A percentile compares a stretch with the other conserved stretches of the same genome.
Conservation (phyloP, 1,140 invertebrate genomes). For the Brachystomella parvula region DNA sequence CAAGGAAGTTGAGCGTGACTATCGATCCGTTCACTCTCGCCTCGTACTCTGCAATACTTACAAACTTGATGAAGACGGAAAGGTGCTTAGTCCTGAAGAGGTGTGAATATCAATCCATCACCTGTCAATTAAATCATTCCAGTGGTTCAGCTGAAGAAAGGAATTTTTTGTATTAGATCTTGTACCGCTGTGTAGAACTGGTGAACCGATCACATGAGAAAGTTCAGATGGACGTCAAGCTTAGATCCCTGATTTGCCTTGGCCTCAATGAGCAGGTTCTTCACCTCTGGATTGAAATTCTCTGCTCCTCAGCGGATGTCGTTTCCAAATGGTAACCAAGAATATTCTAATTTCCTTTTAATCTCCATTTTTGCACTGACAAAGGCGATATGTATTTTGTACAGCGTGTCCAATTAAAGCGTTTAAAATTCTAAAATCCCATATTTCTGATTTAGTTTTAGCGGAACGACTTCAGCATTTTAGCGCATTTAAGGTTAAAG, state of each 20-base stretch:
- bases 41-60: constrained; percentile 97
- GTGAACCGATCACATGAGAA: constrained; percentile 92
- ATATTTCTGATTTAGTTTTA: no score
- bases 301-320: constrained; percentile 90
- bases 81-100: constrained; percentile 97
- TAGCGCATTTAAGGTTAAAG: no score
- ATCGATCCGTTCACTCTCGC: constrained; percentile 94
- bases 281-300: constrained; percentile 94
- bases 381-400: background rate
- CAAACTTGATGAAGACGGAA: constrained; percentile 95
- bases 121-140: background rate
- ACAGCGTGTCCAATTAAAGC: background rate
- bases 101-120: constrained; percentile 46
- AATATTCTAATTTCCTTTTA: no score
- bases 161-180: constrained; percentile 49
- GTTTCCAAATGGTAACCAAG: constrained; percentile 83
- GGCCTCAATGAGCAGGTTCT: constrained; percentile 93
- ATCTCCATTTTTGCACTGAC: background rate
- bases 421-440: no score
- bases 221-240: constrained; percentile 96
- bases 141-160: constrained; percentile 8
- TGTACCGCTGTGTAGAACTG: constrained; percentile 91
- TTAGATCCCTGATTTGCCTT: constrained; percentile 87
- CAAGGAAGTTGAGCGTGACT: constrained; percentile 93
- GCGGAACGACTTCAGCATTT: no score